Evolutionary conservation across 2,113 vertebrate genomes (phyloP).

Genomic region (cattle (Bos taurus)): DNA sequence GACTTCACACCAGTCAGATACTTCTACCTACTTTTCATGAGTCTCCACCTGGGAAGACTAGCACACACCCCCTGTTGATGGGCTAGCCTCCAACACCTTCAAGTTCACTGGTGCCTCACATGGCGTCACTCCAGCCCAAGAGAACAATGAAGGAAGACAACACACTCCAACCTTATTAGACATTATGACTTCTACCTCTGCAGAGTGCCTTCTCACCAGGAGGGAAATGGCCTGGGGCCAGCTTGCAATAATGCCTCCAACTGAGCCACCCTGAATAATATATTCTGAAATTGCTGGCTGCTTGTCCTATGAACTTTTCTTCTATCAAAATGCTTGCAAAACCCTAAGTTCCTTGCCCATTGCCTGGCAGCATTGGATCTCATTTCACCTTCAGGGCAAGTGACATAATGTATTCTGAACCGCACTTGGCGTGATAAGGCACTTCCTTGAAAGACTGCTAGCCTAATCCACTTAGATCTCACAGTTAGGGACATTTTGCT

Average conservation of each 20-base stretch:
- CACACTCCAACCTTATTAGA: neutral
- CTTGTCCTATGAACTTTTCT: neutral
- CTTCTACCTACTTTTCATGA: neutral
- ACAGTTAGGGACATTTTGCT: neutral
- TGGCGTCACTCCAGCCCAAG: neutral
- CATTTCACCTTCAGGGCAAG: neutral
- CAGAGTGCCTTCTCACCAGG: neutral
- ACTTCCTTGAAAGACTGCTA: neutral
- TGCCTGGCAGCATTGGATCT: neutral
- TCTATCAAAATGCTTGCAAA: neutral
- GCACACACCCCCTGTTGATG: fast-evolving
- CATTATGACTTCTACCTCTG: no score
- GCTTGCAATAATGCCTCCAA: neutral
- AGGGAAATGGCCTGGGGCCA: neutral
- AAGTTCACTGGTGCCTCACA: neutral
- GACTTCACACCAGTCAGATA: neutral
- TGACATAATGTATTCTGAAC: neutral
- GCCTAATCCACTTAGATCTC: neutral
- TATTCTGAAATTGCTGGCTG: neutral
- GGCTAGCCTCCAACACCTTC: neutral
- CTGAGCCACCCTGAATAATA: neutral
- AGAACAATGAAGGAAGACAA: neutral
- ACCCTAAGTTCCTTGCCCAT: neutral
- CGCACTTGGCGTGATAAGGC: neutral
- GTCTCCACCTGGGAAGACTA: neutral